A percentile compares a stretch with the other conserved stretches of the same genome.
Conservation (phyloP, 2,113 vertebrate genomes). For the Anoplopoma fimbria region DNA sequence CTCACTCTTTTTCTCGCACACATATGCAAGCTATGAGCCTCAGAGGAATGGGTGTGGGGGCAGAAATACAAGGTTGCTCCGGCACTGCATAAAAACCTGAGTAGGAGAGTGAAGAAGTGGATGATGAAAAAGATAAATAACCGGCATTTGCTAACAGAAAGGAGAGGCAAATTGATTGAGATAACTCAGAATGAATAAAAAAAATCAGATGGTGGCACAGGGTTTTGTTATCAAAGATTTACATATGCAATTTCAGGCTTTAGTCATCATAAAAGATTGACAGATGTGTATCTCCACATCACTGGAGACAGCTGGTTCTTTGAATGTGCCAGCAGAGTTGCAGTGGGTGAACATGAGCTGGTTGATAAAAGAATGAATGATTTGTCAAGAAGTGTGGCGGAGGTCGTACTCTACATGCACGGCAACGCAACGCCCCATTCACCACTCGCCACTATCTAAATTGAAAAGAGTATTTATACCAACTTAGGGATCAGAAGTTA, state of each 20-base stretch:
- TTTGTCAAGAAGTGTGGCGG: slow-evolving; percentile 52
- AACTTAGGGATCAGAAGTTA: slow-evolving; percentile 77
- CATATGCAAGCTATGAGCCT: slow-evolving; percentile 38
- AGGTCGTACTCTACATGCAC: slow-evolving; percentile 54
- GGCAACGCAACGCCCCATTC: slow-evolving; percentile 53
- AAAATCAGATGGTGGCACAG: not conserved
- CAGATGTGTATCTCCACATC: slow-evolving; percentile 32
- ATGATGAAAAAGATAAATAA: slow-evolving; percentile 27
- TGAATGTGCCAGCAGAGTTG: slow-evolving; percentile 12
- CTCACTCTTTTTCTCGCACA: slow-evolving; percentile 29
- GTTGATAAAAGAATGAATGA: slow-evolving; percentile 59
- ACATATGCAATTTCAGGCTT: slow-evolving; percentile 45
- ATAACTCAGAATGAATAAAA: not conserved
- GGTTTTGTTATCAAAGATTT: slow-evolving; percentile 37
- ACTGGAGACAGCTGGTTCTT: slow-evolving; percentile 26
- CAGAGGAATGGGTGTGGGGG: slow-evolving; percentile 47
- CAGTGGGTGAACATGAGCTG: slow-evolving; percentile 20
- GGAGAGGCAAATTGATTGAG: slow-evolving; percentile 14
- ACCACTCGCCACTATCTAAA: slow-evolving; percentile 74
- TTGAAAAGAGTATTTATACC: slow-evolving; percentile 81
- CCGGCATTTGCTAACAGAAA: not conserved
- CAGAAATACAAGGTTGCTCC: slow-evolving; percentile 61
- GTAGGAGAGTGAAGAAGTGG: slow-evolving; percentile 21
- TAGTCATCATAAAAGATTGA: slow-evolving; percentile 23
- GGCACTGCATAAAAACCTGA: slow-evolving; percentile 32